phyloP scores from a whole-genome alignment of 2,113 vertebrate species.

The Gorsachius goisagi region DNA sequence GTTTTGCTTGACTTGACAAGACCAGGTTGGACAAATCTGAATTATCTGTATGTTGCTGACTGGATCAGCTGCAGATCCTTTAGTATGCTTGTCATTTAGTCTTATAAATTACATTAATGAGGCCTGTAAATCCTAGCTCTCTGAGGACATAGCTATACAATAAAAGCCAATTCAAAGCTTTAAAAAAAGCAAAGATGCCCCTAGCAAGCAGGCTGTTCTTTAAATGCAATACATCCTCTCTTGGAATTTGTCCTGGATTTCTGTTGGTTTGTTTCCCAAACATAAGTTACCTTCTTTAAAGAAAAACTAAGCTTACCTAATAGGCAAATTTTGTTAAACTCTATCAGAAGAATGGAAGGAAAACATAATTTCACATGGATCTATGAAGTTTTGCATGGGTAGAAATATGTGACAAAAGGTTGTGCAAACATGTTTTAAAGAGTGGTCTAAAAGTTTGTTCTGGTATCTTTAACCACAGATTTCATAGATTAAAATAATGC shows the following conservation, averaged over 20 bases:
- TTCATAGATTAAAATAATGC: neutral
- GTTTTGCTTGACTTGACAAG: constrained; percentile 59
- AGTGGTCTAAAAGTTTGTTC: neutral
- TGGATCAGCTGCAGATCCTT: constrained; percentile 25
- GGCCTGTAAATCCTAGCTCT: constrained; percentile 28
- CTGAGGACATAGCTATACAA: neutral
- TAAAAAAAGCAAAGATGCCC: neutral
- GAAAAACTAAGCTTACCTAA: neutral
- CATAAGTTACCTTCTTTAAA: neutral
- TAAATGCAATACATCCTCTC: neutral
- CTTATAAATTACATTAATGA: constrained; percentile 47
- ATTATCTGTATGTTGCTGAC: constrained; percentile 4
- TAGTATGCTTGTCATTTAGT: constrained; percentile 18
- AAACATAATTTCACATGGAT: neutral
- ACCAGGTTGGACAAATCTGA: constrained; percentile 44
- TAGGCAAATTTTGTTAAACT: neutral
- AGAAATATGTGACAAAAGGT: neutral
- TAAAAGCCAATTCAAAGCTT: neutral
- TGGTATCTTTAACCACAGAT: neutral
- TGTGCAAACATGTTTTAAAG: neutral
- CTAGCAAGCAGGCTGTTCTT: neutral
- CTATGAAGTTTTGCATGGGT: neutral
- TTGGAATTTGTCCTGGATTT: neutral
- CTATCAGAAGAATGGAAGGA: neutral
- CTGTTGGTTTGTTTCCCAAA: neutral